Evolutionary conservation across 1,140 invertebrate species (phyloP).

Genomic region (Drosophila kepulauana): DNA sequence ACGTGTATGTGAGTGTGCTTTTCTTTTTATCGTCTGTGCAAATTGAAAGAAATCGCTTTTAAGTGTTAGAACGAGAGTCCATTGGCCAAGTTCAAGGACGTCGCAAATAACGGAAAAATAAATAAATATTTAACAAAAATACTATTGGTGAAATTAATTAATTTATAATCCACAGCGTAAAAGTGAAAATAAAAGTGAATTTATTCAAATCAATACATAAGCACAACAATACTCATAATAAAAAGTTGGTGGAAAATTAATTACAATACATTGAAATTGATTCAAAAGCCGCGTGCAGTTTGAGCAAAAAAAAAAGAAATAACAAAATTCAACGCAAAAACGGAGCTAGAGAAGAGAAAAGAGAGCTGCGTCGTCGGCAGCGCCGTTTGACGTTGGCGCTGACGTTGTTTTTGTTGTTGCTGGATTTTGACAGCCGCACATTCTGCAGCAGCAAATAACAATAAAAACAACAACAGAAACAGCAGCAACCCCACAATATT

Average conservation of each 20-base stretch:
- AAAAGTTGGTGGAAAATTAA: slow-evolving; percentile 16
- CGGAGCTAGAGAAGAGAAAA: slow-evolving; percentile 22
- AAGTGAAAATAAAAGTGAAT: slow-evolving; percentile 31
- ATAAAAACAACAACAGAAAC: slow-evolving; percentile 19
- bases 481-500: slow-evolving; percentile 42
- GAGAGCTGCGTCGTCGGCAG: slow-evolving; percentile 16
- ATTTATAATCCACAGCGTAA: slow-evolving; percentile 24
- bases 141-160: slow-evolving; percentile 5
- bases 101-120: slow-evolving; percentile 19
- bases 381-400: slow-evolving; percentile 40
- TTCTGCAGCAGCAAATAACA: slow-evolving; percentile 26
- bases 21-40: slow-evolving; percentile 15
- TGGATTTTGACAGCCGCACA: slow-evolving; percentile 44
- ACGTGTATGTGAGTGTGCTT: neutral
- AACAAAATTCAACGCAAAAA: slow-evolving; percentile 23
- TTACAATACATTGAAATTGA: slow-evolving; percentile 16
- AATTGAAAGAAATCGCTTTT: slow-evolving; percentile 8
- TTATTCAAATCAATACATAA: slow-evolving; percentile 15
- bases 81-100: slow-evolving; percentile 69
- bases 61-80: slow-evolving; percentile 51
- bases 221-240: slow-evolving; percentile 22
- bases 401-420: slow-evolving; percentile 15
- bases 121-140: neutral
- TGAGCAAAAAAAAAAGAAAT: neutral
- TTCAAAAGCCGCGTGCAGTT: slow-evolving; percentile 33